Evolutionary conservation across 2,888 invertebrate genomes (phyloP), one percentile per base, ranked within the genome.

Genomic region (Lordiphosa andalusiaca): DNA sequence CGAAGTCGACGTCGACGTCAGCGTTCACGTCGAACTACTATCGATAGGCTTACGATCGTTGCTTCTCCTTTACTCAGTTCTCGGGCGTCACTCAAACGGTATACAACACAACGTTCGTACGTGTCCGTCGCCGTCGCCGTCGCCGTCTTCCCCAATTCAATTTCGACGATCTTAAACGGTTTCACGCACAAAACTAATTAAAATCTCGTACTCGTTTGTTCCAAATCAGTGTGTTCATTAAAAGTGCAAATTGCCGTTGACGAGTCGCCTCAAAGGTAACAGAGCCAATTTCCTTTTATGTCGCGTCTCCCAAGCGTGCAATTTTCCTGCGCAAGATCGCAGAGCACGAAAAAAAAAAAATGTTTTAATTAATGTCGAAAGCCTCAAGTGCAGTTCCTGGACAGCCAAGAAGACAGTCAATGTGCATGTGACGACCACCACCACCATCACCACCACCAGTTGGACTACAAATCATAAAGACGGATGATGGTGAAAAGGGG

Each of bases 51-150:
- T 65, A 64, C 65, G 65, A 47, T 64, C 65, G 64, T 65, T 60
- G 64, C 51, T 59, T 36, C 56, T 33, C 47, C 19, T 30, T 36
- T 36, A 25, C 46, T 49, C 62, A 66, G 65, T 69, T 68, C 80
- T 72, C 78, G 67, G 75, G 61, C 65, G 71, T 59, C 74, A 74
- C 59, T 80, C 80, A 73, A 57, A 59, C 80, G 74, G 54, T 69
- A 46, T 38, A 59, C 70, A 67, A 54, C 19, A 59, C 70, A 67
- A 54, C 19, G 25, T 30, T 36, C 46, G 35, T 30, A 21, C 23
- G 12, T 23, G 23, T 41, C 7, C 23, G 10, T 40, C 19, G 16
- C 7, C 38, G 16, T 12, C 13, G n/a, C n/a, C n/a, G n/a, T 13
- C 16, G 6, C 7, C 38, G 16, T 12, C 13, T 40, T 33, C 33